These are phyloP conservation scores for Rhinichthys osculus DNA, from an alignment of 2,797 vertebrate species.

Conservation along the genomic window DNA sequence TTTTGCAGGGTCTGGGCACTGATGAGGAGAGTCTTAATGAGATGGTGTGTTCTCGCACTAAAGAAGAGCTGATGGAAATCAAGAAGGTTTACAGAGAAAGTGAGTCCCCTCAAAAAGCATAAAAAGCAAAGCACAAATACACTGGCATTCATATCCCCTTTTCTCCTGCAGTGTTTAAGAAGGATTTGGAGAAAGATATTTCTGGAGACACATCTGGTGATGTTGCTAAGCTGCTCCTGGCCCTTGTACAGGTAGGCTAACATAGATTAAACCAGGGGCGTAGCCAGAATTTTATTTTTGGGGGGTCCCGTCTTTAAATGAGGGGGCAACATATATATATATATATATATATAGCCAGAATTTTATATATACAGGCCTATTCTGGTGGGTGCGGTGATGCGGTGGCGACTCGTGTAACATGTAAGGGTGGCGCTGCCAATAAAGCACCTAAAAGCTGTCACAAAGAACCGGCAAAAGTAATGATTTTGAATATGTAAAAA, in stretches of 20 bases:
- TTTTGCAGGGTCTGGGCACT: constrained; percentile 90
- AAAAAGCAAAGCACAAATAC: not conserved
- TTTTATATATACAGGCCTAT: too few relatives aligned
- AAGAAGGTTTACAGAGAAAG: constrained; percentile 90
- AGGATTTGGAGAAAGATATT: constrained; percentile 93
- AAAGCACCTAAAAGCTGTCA: too few relatives aligned
- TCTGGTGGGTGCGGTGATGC: too few relatives aligned
- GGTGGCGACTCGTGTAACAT: too few relatives aligned
- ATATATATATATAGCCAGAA: too few relatives aligned
- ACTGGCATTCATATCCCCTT: not conserved
- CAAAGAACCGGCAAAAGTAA: too few relatives aligned
- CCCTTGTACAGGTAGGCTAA: constrained; percentile 85
- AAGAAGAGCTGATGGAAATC: constrained; percentile 87
- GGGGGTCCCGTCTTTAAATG: too few relatives aligned
- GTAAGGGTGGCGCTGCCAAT: too few relatives aligned
- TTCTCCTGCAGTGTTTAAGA: constrained; percentile 90
- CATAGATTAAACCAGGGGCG: constrained; percentile 28
- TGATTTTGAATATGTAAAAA: too few relatives aligned
- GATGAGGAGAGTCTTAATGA: constrained; percentile 95
- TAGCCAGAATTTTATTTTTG: too few relatives aligned
- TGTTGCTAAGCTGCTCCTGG: constrained; percentile 92
- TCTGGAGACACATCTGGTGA: constrained; percentile 94
- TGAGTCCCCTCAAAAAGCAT: constrained; percentile 75
- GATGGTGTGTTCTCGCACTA: constrained; percentile 93
- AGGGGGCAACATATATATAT: too few relatives aligned